phyloP scores from a whole-genome alignment of 2,888 invertebrate genomes.

The Limnephilus rhombicus region DNA sequence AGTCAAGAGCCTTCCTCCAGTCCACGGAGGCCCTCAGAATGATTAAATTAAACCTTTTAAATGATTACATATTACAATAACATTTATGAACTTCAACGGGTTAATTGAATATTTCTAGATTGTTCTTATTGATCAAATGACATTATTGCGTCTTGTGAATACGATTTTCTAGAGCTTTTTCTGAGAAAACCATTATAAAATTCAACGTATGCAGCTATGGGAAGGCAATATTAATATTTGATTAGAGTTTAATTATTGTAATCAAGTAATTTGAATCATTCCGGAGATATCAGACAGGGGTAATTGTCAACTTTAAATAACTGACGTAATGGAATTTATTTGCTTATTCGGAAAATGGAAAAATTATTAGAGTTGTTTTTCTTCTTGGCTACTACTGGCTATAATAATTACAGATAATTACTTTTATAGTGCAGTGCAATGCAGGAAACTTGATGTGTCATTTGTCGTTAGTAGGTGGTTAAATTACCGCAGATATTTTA shows the following conservation, averaged over 20 bases:
- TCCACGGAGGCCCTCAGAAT: no score
- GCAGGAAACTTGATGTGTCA: background rate
- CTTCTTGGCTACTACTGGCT: background rate
- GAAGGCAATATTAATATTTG: background rate
- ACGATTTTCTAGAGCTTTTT: background rate
- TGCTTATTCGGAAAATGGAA: background rate
- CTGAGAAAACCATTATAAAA: background rate
- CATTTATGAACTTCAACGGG: no score
- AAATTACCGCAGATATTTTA: background rate
- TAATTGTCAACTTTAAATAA: background rate
- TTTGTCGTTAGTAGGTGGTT: background rate
- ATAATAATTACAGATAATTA: background rate
- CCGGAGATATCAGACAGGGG: background rate
- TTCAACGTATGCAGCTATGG: background rate
- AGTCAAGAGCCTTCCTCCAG: no score
- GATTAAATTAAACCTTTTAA: no score
- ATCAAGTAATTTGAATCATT: background rate
- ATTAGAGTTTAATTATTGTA: background rate
- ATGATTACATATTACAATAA: no score
- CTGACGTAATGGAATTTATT: background rate
- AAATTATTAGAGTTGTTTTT: background rate
- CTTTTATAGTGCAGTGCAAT: background rate
- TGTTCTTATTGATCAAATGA: no score
- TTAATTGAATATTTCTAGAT: no score
- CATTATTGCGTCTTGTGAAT: background rate